phyloP scores from a whole-genome alignment of 1,140 invertebrate species.

The Atta texana region DNA sequence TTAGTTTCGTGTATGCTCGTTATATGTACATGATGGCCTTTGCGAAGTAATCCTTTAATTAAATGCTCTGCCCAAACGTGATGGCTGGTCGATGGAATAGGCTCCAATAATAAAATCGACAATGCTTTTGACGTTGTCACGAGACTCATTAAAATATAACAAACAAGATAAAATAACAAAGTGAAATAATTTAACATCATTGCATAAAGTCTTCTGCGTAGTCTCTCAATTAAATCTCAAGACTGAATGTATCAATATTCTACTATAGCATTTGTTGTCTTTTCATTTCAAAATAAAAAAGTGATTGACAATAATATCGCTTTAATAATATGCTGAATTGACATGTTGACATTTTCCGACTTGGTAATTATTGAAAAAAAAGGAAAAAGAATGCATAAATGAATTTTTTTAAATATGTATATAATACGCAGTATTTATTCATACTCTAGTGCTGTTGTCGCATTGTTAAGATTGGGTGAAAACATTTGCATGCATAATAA shows the following conservation, averaged over 20 bases:
- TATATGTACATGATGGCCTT: slow-evolving; percentile 26
- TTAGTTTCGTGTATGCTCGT: background rate
- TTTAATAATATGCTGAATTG: background rate
- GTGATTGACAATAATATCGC: background rate
- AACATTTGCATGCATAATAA: background rate
- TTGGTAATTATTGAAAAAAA: background rate
- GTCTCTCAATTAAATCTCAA: background rate
- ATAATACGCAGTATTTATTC: background rate
- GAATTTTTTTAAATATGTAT: background rate
- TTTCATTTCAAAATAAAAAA: background rate
- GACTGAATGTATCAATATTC: background rate
- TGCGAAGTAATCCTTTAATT: slow-evolving; percentile 1
- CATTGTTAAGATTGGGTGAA: background rate
- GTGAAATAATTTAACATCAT: background rate
- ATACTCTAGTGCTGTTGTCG: background rate
- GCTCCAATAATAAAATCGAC: slow-evolving; percentile 8
- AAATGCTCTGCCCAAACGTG: slow-evolving; percentile 7
- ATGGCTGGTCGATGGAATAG: background rate
- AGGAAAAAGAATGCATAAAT: background rate
- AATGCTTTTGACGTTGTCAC: background rate
- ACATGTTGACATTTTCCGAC: background rate
- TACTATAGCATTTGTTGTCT: background rate
- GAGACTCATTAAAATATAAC: background rate
- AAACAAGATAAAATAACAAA: background rate
- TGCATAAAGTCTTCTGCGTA: background rate